Evolutionary conservation across 2,888 invertebrate species (phyloP), one percentile per base, ranked within the genome.

Genomic region (Drosophila demipolita): DNA sequence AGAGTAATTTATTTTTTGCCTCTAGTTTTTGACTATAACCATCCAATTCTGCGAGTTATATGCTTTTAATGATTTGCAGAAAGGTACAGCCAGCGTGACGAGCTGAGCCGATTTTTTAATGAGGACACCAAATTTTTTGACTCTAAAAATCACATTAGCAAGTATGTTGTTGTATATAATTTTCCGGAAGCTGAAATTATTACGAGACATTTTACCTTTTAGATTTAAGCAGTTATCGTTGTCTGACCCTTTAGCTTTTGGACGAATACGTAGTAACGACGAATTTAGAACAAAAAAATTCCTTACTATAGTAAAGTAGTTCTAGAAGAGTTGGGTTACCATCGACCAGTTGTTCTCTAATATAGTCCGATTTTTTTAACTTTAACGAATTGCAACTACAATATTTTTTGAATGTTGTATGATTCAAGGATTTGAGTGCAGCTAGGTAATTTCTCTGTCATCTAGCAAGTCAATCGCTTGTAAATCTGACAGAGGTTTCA

Each of bases 1-100:
- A 38, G 4, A 17, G 17, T 17, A 6, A 36, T 6, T 7, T 36
- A 15, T 15, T 6, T 12, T 20, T 20, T 20, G 0, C 0, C 11
- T 2, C 1, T 2, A 1, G 6, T 42, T 20, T 20, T 11, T 20
- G 11, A 42, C 6, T 42, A 12, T 42, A 3, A 20, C 12, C 12
- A 42, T 42, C 20, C 20, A 20, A 12, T 20, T 45, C 1, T 12
- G 12, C 6, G 12, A 12, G 6, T 12, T 12, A 7, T 7, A 20
- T 20, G 1, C 12, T 12, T 0, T 11, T 7, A 12, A 12, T 20
- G 20, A 5, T n/a, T 42, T n/a, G n/a, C 11, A n/a, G 6, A 11
- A 11, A n/a, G 11, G 42, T 20, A 42, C 6, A 11, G 5, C 6
- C 11, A 1, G n/a, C 11, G n/a, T 42, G 6, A 11, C 20, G 1